A percentile compares a stretch with the other conserved stretches of the same genome.
Evolutionary conservation across 2,888 invertebrate genomes (phyloP).

Genomic region (Athetis lepigone): DNA sequence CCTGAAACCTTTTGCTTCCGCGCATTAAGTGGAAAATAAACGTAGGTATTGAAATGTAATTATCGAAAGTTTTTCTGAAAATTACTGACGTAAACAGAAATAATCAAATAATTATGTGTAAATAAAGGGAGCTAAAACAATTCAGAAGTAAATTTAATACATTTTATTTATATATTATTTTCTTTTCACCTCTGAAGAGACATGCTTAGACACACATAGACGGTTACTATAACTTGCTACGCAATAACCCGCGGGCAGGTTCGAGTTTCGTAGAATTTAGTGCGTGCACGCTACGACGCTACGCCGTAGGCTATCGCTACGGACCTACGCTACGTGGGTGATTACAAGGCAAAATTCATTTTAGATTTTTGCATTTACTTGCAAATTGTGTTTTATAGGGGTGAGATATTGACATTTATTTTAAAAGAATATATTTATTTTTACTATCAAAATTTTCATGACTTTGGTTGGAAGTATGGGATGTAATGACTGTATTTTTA

Average conservation of each 20-base stretch:
- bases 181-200: neutral
- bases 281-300: slow-evolving; percentile 69
- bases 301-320: slow-evolving; percentile 80
- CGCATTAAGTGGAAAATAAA: slow-evolving; percentile 1
- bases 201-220: slow-evolving; percentile 9
- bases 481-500: no score
- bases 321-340: slow-evolving; percentile 66
- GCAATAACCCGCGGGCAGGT: slow-evolving; percentile 66
- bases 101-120: no score
- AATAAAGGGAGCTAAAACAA: no score
- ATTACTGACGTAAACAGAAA: neutral
- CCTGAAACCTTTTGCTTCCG: neutral
- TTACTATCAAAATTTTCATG: neutral
- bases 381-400: slow-evolving; percentile 38
- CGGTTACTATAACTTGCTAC: slow-evolving; percentile 52
- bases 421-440: slow-evolving; percentile 21
- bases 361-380: slow-evolving; percentile 48
- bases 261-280: slow-evolving; percentile 63
- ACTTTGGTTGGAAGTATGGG: neutral
- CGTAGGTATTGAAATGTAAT: neutral
- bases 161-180: neutral
- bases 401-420: slow-evolving; percentile 35
- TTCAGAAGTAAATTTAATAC: no score
- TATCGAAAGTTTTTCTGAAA: neutral
- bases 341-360: slow-evolving; percentile 54